Base-by-base conservation (phyloP, 2,888 invertebrate species). In the Deroplatys truncata region DNA sequence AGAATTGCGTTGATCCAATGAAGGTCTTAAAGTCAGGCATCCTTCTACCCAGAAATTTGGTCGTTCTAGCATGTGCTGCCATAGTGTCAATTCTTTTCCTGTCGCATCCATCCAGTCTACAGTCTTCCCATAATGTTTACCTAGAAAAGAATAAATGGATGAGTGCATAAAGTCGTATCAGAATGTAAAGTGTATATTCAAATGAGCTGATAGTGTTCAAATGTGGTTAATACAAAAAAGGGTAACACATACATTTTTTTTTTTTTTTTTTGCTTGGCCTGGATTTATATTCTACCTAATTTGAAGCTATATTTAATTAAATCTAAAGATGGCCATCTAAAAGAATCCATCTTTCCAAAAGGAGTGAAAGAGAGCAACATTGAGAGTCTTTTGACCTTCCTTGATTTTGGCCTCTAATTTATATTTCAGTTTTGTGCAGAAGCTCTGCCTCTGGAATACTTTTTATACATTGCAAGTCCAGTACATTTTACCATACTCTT, bases 31-130 rank as follows among this genome's bases (percentile, higher is more conserved):
- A 8, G 97, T 96, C 85, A 99, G 94, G 90, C 97, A 98, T 88
- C 98, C 98, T 94, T 99, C 99, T n/a, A 99, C 98, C 99, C 99
- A 99, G 93, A 98, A 97, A 94, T 98, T 98, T 72, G 98, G 98
- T 91, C 97, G 95, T 92, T 98, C 98, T 92, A 99, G 94, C 98
- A 99, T 98, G 91, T 96, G 97, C 93, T 98, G 98, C 99, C 99
- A 99, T 16, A 99, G 94, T 0, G 96, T 96, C 72, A 97, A 94
- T 93, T 99, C 99, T 92, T 98, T 98, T 88, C 98, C 98, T 16
- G 96, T 95, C 86, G 98, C 98, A 94, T 99, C 98, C 98, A 98
- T 98, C 98, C 98, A 98, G 92, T 98, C 98, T 28, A 98, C 98
- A 83, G 95, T 94, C 91, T 97, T 97, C 10, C 98, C 98, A 94